Evolutionary conservation across 2,888 invertebrate species (phyloP), one percentile per base, ranked within the genome.

Genomic region (Tinea pellionella): DNA sequence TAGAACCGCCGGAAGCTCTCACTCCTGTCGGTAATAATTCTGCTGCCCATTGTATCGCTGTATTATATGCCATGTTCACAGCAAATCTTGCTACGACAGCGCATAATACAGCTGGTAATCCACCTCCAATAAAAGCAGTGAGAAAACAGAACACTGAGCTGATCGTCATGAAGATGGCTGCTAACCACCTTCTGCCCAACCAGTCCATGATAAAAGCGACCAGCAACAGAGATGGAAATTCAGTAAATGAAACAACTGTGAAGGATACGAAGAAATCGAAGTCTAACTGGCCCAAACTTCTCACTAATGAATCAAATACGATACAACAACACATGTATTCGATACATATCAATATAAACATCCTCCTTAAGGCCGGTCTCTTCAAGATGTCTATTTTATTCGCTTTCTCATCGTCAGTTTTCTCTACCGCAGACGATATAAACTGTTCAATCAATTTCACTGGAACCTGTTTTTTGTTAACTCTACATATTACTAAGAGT

Each of bases 241-340:
- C 82, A 1, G 81, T 82, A 3, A 78, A 65, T 1, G 81, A 81
- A 12, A 78, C 66, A 2, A 81, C 63, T 8, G 80, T 72, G 62
- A 83, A 82, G 0, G 82, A 80, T 13, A 81, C 41, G 63, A 82
- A 83, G 61, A 78, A 80, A 63, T 83, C 71, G 59, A 75, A 82
- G 18, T 75, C 61, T 41, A 82, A 63, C 11, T 72, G 68, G 0
- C 77, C 75, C 18, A 80, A 66, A 12, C 72, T 76, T 63, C 83
- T 74, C 1, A 80, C 67, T n/a, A 81, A 66, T 0, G 73, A 67
- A 56, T 83, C 82, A 60, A 76, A 79, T 15, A 77, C 67, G n/a
- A 76, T 65, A 65, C 72, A 68, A 19, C 69, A 66, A 57, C 72
- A 73, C 69, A 76, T 70, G 59, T 70, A 80, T 41, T 71, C 68